Evolutionary conservation across 2,797 vertebrate species (phyloP).

Genomic region (Anniella stebbinsi): DNA sequence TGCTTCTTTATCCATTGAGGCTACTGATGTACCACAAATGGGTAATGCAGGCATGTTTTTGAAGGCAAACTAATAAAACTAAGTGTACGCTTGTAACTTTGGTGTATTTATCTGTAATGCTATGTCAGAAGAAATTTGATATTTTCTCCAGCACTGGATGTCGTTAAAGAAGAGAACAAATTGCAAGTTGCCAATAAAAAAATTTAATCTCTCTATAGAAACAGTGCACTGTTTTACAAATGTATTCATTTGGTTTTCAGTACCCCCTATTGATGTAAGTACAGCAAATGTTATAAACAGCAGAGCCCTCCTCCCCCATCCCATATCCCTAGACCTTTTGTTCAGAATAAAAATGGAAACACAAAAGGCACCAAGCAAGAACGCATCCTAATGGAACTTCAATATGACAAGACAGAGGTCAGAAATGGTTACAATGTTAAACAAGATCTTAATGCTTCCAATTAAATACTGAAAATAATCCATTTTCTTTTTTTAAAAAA

Average conservation of each 20-base stretch:
- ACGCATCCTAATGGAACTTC: slow-evolving; percentile 66
- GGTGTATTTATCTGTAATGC: background rate
- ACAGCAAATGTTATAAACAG: slow-evolving; percentile 68
- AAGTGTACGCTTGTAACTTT: background rate
- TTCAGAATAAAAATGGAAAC: slow-evolving; percentile 64
- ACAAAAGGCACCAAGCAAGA: slow-evolving; percentile 74
- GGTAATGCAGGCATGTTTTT: background rate
- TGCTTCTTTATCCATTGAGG: background rate
- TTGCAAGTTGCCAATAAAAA: slow-evolving; percentile 69
- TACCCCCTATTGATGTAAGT: slow-evolving; percentile 58
- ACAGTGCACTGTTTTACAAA: slow-evolving; percentile 82
- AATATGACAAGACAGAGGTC: slow-evolving; percentile 71
- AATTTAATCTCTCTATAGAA: slow-evolving; percentile 85
- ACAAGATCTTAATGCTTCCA: slow-evolving; percentile 66
- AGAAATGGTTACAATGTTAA: slow-evolving; percentile 70
- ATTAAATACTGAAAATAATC: slow-evolving; percentile 71
- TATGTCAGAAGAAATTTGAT: background rate
- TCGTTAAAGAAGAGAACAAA: slow-evolving; percentile 11
- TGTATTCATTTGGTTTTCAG: slow-evolving; percentile 79
- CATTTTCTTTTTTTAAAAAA: slow-evolving; percentile 50
- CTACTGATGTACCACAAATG: background rate
- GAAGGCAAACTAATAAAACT: background rate
- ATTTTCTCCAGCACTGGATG: background rate
- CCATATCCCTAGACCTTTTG: slow-evolving; percentile 57
- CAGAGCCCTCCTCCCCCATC: slow-evolving; percentile 44